phyloP scores from a whole-genome alignment of 2,797 vertebrate genomes.

The Siniperca obscura region DNA sequence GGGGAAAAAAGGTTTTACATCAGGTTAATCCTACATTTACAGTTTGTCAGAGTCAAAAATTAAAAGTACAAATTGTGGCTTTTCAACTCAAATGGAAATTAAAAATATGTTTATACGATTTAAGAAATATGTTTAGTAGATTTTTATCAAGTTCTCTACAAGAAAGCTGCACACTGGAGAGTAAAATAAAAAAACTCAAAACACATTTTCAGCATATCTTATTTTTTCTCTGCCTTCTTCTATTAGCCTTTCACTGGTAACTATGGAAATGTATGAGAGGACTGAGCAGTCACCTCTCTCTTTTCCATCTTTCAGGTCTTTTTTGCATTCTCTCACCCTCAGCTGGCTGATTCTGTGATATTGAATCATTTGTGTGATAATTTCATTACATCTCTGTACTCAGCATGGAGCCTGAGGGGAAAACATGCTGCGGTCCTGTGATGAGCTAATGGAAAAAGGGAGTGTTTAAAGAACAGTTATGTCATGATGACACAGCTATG shows the following conservation, averaged over 20 bases:
- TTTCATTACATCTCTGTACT: constrained; percentile 18
- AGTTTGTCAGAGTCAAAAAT: not conserved
- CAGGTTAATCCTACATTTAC: not conserved
- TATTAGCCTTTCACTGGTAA: constrained; percentile 42
- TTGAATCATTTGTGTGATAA: constrained; percentile 45
- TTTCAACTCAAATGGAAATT: not conserved
- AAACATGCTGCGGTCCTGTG: not conserved
- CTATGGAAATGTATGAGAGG: constrained; percentile 49
- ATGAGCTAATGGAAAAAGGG: constrained; percentile 34
- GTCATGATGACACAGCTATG: constrained; percentile 30
- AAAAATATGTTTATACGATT: not conserved
- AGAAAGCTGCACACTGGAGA: not conserved
- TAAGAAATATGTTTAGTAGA: not conserved
- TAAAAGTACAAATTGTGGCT: too few relatives aligned
- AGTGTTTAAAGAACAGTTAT: constrained; percentile 1
- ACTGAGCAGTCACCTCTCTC: constrained; percentile 21
- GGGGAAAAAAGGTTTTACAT: not conserved
- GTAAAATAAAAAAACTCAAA: not conserved
- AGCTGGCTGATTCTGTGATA: constrained; percentile 45
- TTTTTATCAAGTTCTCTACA: not conserved
- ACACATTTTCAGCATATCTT: not conserved
- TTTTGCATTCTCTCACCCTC: constrained; percentile 47
- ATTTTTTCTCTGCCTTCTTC: constrained; percentile 17
- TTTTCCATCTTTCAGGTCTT: constrained; percentile 12
- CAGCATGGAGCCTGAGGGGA: not conserved